Conservation (phyloP, 2,888 invertebrate species). For the Ommatoiulus sabulosus region DNA sequence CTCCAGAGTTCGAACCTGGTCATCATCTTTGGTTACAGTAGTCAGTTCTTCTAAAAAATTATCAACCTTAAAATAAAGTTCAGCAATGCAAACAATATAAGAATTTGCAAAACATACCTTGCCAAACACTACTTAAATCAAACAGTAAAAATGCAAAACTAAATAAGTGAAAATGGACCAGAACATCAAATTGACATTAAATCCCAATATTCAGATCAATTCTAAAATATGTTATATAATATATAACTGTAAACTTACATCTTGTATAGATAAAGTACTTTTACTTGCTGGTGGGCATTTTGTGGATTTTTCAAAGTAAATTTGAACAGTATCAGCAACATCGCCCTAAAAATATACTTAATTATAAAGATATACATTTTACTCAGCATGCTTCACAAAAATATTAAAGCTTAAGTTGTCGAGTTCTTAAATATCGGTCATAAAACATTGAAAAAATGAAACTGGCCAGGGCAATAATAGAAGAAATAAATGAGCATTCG, state of each 20-base stretch:
- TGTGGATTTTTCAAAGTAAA: conserved; percentile 76
- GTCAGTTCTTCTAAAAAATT: conserved; percentile 80
- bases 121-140: too few species aligned
- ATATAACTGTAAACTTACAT: conserved; percentile 66
- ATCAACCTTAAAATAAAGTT: conserved; percentile 70
- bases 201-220: not conserved
- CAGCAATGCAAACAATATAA: not conserved
- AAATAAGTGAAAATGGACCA: not conserved
- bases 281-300: conserved; percentile 74
- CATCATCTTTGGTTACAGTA: conserved; percentile 85
- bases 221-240: not conserved
- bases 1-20: conserved; percentile 82
- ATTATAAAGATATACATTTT: too few species aligned
- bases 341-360: conserved; percentile 73
- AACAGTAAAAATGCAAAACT: not conserved
- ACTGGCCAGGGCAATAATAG: too few species aligned
- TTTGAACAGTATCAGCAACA: conserved; percentile 85
- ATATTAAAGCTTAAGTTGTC: too few species aligned
- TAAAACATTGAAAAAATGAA: too few species aligned
- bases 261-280: conserved; percentile 79
- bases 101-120: too few species aligned
- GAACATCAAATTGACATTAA: not conserved
- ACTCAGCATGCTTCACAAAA: too few species aligned
- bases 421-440: too few species aligned
- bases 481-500: too few species aligned